These are phyloP conservation scores for Trissolcus japonicus DNA, from an alignment of 2,888 invertebrate genomes.

Conservation along the genomic window DNA sequence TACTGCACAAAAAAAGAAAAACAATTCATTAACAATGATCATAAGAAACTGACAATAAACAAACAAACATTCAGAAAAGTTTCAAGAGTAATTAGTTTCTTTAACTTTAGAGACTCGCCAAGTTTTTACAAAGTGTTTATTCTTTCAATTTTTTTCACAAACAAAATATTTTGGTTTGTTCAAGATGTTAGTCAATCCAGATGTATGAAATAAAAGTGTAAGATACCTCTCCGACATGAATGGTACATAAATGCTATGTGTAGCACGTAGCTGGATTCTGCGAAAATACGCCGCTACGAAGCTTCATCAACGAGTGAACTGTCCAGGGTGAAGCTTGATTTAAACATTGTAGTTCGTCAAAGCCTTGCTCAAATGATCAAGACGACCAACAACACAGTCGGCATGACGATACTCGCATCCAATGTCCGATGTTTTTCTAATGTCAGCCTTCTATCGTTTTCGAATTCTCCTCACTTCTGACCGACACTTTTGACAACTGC, in stretches of 20 bases:
- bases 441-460: slow-evolving; percentile 73
- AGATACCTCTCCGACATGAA: slow-evolving; percentile 74
- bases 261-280: slow-evolving; percentile 74
- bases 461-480: slow-evolving; percentile 70
- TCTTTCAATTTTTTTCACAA: neutral
- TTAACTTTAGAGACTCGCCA: neutral
- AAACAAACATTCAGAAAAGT: neutral
- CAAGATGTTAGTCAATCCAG: neutral
- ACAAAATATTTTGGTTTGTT: neutral
- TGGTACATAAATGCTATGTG: slow-evolving; percentile 75
- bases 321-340: slow-evolving; percentile 71
- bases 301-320: slow-evolving; percentile 74
- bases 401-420: slow-evolving; percentile 74
- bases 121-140: neutral
- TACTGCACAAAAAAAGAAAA: slow-evolving; percentile 69
- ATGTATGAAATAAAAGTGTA: slow-evolving; percentile 50
- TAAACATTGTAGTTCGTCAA: slow-evolving; percentile 72
- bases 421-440: slow-evolving; percentile 64
- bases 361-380: slow-evolving; percentile 71
- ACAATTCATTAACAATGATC: neutral
- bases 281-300: slow-evolving; percentile 73
- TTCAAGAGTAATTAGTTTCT: neutral
- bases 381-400: slow-evolving; percentile 70
- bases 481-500: slow-evolving; percentile 72
- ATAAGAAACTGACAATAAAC: neutral